Percentiles rank a stretch among this genome's conserved stretches.
These are phyloP conservation scores for Boloria selene DNA, from an alignment of 2,888 invertebrate genomes.

Conservation along the genomic window DNA sequence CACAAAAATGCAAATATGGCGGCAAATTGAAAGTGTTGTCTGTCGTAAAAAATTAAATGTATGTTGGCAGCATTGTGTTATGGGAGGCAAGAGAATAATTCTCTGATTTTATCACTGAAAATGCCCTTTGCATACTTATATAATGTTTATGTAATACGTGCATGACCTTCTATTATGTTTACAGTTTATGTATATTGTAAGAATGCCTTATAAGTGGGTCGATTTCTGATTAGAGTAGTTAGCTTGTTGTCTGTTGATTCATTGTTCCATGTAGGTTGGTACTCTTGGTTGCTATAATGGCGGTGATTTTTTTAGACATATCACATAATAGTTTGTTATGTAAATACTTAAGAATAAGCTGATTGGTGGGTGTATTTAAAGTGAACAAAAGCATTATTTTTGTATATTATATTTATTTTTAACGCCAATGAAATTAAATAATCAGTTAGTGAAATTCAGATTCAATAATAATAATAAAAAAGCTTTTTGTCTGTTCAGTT, in stretches of 20 bases:
- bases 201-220: constrained; percentile 33
- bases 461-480: no score
- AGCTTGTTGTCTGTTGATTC: constrained; percentile 34
- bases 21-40: constrained; percentile 38
- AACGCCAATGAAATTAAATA: no score
- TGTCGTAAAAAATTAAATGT: constrained; percentile 37
- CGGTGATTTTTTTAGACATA: not conserved
- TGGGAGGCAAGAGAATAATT: constrained; percentile 25
- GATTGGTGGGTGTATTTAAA: no score
- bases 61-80: constrained; percentile 28
- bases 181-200: constrained; percentile 29
- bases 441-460: no score
- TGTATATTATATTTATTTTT: no score
- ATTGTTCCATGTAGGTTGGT: constrained; percentile 33
- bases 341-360: not conserved
- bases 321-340: not conserved
- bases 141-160: constrained; percentile 35
- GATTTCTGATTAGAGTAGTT: constrained; percentile 30
- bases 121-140: constrained; percentile 39
- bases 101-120: constrained; percentile 30
- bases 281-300: constrained; percentile 9
- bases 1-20: constrained; percentile 36
- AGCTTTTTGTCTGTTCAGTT: no score
- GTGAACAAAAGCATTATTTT: no score
- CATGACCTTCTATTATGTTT: constrained; percentile 35